Conservation (phyloP, 2,113 vertebrate genomes). For the Lontra canadensis region DNA sequence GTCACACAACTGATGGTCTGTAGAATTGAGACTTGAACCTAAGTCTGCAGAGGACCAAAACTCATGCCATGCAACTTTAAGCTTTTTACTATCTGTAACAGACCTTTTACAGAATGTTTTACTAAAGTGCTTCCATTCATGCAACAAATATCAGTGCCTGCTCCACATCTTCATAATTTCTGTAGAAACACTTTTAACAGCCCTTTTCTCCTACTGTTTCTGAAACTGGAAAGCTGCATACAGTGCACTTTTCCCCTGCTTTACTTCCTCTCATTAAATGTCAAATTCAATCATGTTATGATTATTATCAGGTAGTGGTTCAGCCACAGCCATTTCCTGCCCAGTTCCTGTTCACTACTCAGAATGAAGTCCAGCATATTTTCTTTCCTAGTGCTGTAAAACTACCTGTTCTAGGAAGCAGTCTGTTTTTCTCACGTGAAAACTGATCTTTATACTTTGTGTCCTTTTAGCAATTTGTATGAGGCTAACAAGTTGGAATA, state of each 20-base stretch:
- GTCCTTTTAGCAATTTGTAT: conserved; percentile 2
- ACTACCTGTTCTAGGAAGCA: conserved; percentile 34
- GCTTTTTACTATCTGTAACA: neutral
- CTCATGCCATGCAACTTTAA: neutral
- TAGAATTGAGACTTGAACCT: neutral
- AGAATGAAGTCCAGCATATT: conserved; percentile 52
- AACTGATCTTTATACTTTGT: conserved; percentile 22
- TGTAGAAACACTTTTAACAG: neutral
- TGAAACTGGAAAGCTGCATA: conserved; percentile 55
- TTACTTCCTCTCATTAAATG: conserved; percentile 74
- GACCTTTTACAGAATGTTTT: neutral
- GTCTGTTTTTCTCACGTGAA: conserved; percentile 35
- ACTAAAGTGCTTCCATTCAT: neutral
- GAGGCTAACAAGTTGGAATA: neutral
- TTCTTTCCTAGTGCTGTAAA: conserved; percentile 33
- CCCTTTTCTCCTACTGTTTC: neutral
- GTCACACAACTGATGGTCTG: neutral
- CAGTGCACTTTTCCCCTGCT: neutral
- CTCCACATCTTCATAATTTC: neutral
- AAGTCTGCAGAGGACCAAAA: neutral
- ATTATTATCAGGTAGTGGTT: conserved; percentile 72
- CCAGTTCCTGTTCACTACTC: conserved; percentile 52
- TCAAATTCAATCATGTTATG: conserved; percentile 69
- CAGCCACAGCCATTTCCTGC: conserved; percentile 75
- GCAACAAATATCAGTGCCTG: neutral